These are phyloP conservation scores for Protosalanx chinensis DNA, from an alignment of 2,797 vertebrate species.

Conservation along the genomic window DNA sequence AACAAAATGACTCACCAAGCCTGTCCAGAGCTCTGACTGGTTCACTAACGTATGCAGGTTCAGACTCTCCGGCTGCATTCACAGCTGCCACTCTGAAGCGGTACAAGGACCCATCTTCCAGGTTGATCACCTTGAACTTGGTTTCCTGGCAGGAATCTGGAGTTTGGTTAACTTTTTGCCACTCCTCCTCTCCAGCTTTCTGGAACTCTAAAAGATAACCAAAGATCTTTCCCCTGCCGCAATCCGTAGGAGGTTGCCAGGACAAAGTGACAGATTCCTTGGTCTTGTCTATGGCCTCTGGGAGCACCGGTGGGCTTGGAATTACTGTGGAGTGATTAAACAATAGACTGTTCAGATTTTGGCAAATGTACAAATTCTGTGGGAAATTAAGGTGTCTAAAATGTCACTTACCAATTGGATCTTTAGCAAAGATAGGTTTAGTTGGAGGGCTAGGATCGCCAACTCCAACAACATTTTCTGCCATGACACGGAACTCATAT, in stretches of 20 bases:
- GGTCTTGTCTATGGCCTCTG: conserved; percentile 84
- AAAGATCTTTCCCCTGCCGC: conserved; percentile 93
- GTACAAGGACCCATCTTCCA: conserved; percentile 85
- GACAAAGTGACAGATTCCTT: conserved; percentile 90
- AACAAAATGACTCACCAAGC: conserved; percentile 78
- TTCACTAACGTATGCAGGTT: conserved; percentile 84
- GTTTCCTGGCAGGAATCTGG: conserved; percentile 94
- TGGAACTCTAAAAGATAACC: conserved; percentile 96
- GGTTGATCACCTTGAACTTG: conserved; percentile 85
- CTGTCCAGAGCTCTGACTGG: conserved; percentile 89
- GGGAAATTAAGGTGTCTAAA: not conserved
- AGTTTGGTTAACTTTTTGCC: conserved; percentile 91
- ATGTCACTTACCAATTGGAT: conserved; percentile 85
- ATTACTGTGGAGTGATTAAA: conserved; percentile 74
- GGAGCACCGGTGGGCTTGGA: conserved; percentile 88
- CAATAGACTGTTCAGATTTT: not conserved
- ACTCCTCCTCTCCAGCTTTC: conserved; percentile 93
- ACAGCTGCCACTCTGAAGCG: conserved; percentile 91
- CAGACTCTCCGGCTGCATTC: conserved; percentile 92
- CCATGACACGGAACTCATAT: conserved; percentile 97
- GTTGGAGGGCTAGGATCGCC: conserved; percentile 96
- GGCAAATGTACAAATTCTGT: not conserved
- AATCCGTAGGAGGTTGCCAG: conserved; percentile 89
- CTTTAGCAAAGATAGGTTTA: conserved; percentile 93
- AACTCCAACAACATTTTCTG: conserved; percentile 91